Evolutionary conservation across 2,888 invertebrate genomes (phyloP), one percentile per base, ranked within the genome.

Genomic region (Limenitis camilla): DNA sequence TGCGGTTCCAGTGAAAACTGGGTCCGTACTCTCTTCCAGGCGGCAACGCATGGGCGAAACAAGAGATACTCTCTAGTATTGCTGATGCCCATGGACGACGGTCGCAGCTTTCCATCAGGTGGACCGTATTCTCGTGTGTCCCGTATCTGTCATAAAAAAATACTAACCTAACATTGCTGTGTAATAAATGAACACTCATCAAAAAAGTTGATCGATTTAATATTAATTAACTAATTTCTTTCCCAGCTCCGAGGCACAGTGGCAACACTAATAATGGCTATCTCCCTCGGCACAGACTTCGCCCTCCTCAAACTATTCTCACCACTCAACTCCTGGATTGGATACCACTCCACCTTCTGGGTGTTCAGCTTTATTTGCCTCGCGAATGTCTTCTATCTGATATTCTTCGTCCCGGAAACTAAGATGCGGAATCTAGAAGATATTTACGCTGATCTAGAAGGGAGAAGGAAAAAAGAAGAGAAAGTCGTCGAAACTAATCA

Each of bases 321-420:
- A 0, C 92, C 93, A 48, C 87, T 96, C 33, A 86, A 89, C 68
- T 71, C 72, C 5, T 70, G 85, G 54, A 90, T 95, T 54, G 95
- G 95, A 0, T 88, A 89, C 33, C 88, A 93, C 65, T 92, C 91
- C 29, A 92, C 93, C 0, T 98, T 97, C 81, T 95, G 94, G 92
- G 67, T 95, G 40, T 98, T 96, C 78, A 93, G 93, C 6, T 62
- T 84, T 4, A 89, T 95, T 57, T 94, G 95, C 67, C 71, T 93
- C 0, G 55, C 91, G 1, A 93, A 94, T 50, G 84, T 96, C n/a
- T 86, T 94, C 66, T 97, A 97, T 80, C 92, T 95, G 0, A 91
- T 93, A 59, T 82, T 92, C 65, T 94, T 89, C 71, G 95, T 98
- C n/a, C 98, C 98, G 2, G 98, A 98, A 81, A 98, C 98, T 0